Base-by-base conservation (phyloP, 2,797 vertebrate species). In the Champsocephalus gunnari region DNA sequence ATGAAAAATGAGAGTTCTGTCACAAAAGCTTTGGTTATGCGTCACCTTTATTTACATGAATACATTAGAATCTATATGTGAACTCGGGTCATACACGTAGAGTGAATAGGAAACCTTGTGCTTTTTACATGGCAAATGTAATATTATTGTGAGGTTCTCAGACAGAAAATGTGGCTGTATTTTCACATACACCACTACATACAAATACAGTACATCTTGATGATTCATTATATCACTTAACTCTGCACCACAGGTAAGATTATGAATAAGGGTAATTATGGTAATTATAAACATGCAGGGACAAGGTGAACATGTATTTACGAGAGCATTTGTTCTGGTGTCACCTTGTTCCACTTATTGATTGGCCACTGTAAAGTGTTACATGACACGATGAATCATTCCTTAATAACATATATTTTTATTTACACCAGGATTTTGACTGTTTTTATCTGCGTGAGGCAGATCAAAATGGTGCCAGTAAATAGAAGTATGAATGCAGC, bases 1-100 rank as follows among this genome's bases (percentile, higher is more conserved):
- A 91, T 90, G 71, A 85, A 80, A 85, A 91, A 83, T 62, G 66
- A 51, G 43, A 17, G 9, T 21, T 74, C 53, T 61, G 70, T 60
- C 51, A 13, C 16, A 43, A 75, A 80, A 75, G 59, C 62, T 68
- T 73, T 75, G 50, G 59, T 66, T 65, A 28, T 14, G 1, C 41
- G 71, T 58, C 2, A 1, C 24, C 24, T 3, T 13, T 50, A 24
- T 73, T 9, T 6, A 66, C 64, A 48, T 59, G 50, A 38, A 38
- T 38, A 38, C 8, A 9, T 38, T 38, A 38, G 1, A 38, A 38
- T 38, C 34, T 9, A 38, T 38, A 38, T 38, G 34, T 38, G 6
- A 38, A 6, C 6, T 38, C 2, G 34, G 7, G 8, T 7, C 8
- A 9, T 38, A 38, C 1, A 38, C 34, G 6, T 13, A 51, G 9